These are phyloP conservation scores for Rambutsinella grinnellia DNA, from an alignment of 2,888 invertebrate genomes.

Conservation along the genomic window DNA sequence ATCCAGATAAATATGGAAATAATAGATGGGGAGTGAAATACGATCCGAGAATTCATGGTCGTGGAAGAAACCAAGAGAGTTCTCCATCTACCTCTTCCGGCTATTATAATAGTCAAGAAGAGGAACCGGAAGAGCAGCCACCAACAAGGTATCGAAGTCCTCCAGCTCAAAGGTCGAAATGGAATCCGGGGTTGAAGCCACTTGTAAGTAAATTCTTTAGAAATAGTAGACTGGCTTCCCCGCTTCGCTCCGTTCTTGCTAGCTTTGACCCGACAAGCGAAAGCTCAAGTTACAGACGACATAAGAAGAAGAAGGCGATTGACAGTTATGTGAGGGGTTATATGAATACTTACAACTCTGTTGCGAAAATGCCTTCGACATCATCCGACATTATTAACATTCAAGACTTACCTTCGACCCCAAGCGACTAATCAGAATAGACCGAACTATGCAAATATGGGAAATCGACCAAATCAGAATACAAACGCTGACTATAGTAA, in stretches of 20 bases:
- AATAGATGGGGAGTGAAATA: constrained; percentile 51
- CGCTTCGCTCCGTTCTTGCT: background rate
- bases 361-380: constrained; percentile 13
- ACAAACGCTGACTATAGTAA: constrained; percentile 12
- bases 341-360: constrained; percentile 25
- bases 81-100: constrained; percentile 18
- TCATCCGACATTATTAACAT: constrained; percentile 25
- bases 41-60: constrained; percentile 35
- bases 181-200: constrained; percentile 35
- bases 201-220: constrained; percentile 37
- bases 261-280: constrained; percentile 39
- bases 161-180: constrained; percentile 8
- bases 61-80: constrained; percentile 14
- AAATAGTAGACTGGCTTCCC: constrained; percentile 18
- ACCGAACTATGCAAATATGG: constrained; percentile 1
- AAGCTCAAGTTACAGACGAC: constrained; percentile 18
- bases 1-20: constrained; percentile 35
- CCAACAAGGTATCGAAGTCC: background rate
- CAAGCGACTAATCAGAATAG: no score
- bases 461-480: constrained; percentile 11
- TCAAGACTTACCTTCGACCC: constrained; percentile 20
- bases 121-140: background rate
- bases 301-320: constrained; percentile 13
- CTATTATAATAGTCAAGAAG: background rate
- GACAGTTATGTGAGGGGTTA: constrained; percentile 40